A percentile compares a stretch with the other conserved stretches of the same genome.
Conservation (phyloP, 53 echinoderm and acorn worm genomes). For the Mesocentrotus franciscanus region DNA sequence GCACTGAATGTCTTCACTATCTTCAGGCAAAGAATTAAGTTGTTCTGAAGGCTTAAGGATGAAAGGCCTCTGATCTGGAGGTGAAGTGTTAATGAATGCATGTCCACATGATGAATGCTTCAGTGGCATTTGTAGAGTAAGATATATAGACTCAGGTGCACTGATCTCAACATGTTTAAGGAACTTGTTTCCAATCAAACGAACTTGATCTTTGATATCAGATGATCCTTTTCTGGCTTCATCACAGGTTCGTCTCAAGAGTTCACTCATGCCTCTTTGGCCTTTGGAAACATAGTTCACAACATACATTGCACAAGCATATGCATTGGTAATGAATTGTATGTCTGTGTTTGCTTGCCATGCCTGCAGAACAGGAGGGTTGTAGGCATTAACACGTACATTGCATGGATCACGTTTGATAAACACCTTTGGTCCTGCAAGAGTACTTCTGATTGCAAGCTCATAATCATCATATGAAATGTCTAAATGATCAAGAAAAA, state of each 20-base stretch:
- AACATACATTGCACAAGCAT: conserved; percentile 74
- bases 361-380: conserved; percentile 24
- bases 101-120: neutral
- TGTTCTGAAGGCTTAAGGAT: conserved; percentile 57
- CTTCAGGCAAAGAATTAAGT: conserved; percentile 66
- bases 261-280: conserved; percentile 71
- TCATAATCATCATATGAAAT: conserved; percentile 22
- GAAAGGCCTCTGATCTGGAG: conserved; percentile 65
- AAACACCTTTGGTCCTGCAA: conserved; percentile 44
- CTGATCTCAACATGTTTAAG: conserved; percentile 65
- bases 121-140: conserved; percentile 58
- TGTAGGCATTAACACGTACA: conserved; percentile 46
- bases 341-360: conserved; percentile 85
- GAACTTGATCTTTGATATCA: conserved; percentile 53
- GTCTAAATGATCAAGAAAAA: conserved; percentile 10
- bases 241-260: conserved; percentile 54
- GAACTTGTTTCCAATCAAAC: conserved; percentile 63
- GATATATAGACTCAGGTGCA: conserved; percentile 71
- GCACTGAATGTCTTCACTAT: conserved; percentile 72
- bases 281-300: conserved; percentile 72
- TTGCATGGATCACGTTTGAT: conserved; percentile 46
- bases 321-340: conserved; percentile 72
- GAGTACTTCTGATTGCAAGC: conserved; percentile 10
- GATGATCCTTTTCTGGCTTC: conserved; percentile 47
- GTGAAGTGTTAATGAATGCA: conserved; percentile 61